A percentile compares a stretch with the other conserved stretches of the same genome.
These are phyloP conservation scores for Parnassius glacialis DNA, from an alignment of 2,888 invertebrate genomes.

Conservation along the genomic window DNA sequence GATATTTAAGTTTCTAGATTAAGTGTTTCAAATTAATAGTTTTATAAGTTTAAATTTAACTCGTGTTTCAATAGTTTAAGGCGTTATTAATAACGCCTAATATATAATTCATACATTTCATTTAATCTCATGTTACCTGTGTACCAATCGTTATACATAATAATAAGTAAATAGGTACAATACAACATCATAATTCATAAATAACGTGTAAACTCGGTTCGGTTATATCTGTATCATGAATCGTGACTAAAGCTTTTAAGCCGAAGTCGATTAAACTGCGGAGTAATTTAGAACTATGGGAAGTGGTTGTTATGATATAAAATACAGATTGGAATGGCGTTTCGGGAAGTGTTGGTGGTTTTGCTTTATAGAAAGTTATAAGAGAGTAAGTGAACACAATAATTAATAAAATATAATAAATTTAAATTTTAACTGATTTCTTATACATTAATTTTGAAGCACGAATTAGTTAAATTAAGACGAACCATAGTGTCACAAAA, in stretches of 20 bases:
- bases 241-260: constrained; percentile 24
- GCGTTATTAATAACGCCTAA: too few species aligned
- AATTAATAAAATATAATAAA: background rate
- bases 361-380: background rate
- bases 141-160: too few species aligned
- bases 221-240: constrained; percentile 19
- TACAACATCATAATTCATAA: constrained; percentile 10
- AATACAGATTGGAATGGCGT: background rate
- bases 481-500: too few species aligned
- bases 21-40: too few species aligned
- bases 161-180: background rate
- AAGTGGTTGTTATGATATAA: constrained; percentile 3
- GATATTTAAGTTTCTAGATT: too few species aligned
- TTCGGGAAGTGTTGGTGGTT: background rate
- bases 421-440: background rate
- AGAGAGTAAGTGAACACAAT: background rate
- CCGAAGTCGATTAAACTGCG: constrained; percentile 24
- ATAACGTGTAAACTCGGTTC: constrained; percentile 20
- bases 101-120: too few species aligned
- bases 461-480: too few species aligned
- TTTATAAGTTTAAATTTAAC: too few species aligned
- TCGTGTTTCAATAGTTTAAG: too few species aligned
- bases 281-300: constrained; percentile 23
- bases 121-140: too few species aligned
- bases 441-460: too few species aligned